These are phyloP conservation scores for Pollachius pollachius DNA, from an alignment of 2,113 vertebrate genomes.

Conservation along the genomic window DNA sequence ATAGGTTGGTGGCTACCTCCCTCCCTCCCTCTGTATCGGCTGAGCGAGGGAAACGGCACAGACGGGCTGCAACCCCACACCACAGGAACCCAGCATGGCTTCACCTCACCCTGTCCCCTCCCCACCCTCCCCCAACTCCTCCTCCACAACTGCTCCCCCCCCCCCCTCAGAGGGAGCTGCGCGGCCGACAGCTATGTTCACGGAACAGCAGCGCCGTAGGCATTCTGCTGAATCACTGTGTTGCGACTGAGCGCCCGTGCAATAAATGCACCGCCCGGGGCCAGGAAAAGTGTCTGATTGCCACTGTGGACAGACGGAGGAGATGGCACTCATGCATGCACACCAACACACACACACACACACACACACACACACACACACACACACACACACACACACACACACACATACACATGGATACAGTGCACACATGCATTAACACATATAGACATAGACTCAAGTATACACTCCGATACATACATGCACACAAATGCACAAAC, in stretches of 20 bases:
- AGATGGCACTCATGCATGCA: conserved; percentile 24
- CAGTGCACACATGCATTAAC: conserved; percentile 40
- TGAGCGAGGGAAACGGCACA: too few relatives aligned
- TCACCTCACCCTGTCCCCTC: conserved; percentile 46
- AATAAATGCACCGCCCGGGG: conserved; percentile 47
- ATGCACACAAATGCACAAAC: conserved; percentile 13
- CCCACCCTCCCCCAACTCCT: conserved; percentile 8
- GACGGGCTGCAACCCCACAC: conserved; percentile 69
- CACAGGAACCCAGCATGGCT: conserved; percentile 60
- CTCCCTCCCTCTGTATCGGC: too few relatives aligned
- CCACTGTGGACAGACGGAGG: conserved; percentile 49
- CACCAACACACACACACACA: background rate
- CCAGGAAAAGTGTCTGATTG: conserved; percentile 57
- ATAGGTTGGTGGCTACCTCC: too few relatives aligned
- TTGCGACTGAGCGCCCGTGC: conserved; percentile 52
- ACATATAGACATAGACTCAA: conserved; percentile 26
- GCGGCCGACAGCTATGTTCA: conserved; percentile 62
- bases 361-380: background rate
- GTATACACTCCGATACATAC: too few relatives aligned
- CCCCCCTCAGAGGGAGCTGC: conserved; percentile 21
- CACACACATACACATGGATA: conserved; percentile 47
- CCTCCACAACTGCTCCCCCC: conserved; percentile 25
- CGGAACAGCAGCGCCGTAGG: conserved; percentile 47
- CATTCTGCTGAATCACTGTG: conserved; percentile 77
- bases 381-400: conserved; percentile 24